These are phyloP conservation scores for Zelleria hepariella DNA, from an alignment of 2,888 invertebrate genomes.

Conservation along the genomic window DNA sequence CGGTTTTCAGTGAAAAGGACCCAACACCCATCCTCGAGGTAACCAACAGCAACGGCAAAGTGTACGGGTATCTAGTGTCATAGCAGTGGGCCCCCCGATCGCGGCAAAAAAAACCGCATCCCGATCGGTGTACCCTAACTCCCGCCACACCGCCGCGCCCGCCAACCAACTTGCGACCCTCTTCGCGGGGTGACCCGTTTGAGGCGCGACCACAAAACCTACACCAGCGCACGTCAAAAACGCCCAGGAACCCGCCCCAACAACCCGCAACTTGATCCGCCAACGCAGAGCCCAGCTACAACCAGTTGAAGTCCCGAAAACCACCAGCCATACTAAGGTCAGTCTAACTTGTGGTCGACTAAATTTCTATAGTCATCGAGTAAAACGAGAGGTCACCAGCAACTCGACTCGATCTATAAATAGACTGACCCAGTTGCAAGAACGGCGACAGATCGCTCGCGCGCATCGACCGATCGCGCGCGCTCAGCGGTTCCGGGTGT, in stretches of 20 bases:
- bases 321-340: not conserved
- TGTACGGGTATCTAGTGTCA: not conserved
- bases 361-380: not conserved
- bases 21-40: not conserved
- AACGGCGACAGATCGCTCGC: not conserved
- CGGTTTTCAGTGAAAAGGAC: no score
- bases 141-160: not conserved
- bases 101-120: not conserved
- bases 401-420: not conserved
- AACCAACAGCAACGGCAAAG: not conserved
- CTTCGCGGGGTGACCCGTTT: not conserved
- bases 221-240: not conserved
- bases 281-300: not conserved
- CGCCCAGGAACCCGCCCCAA: not conserved
- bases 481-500: not conserved
- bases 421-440: not conserved
- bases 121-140: not conserved
- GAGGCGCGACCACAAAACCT: not conserved
- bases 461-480: no score
- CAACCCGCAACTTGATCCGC: not conserved
- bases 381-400: not conserved
- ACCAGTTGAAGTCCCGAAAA: not conserved
- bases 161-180: no score
- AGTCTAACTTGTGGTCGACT: not conserved
- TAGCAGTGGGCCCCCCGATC: not conserved